Conservation (phyloP, 2,797 vertebrate species). For the Enteromius radiatus region DNA sequence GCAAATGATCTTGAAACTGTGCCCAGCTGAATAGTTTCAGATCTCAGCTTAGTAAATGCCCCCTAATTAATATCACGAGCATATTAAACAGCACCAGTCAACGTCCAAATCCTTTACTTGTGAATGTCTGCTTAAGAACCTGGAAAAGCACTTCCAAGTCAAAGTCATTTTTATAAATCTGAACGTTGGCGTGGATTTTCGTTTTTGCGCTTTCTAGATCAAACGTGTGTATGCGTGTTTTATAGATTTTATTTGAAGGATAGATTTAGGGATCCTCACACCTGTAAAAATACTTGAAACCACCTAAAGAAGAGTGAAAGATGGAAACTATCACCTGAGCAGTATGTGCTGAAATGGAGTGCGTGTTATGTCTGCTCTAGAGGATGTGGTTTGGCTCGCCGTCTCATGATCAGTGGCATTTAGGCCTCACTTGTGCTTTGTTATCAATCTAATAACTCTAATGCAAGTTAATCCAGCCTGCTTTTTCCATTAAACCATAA, state of each 20-base stretch:
- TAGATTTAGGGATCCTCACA: conserved; percentile 11
- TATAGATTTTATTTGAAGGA: conserved; percentile 3
- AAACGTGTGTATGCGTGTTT: background rate
- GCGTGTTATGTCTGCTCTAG: conserved; percentile 56
- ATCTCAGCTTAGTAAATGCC: background rate
- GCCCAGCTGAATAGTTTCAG: background rate
- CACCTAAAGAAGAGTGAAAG: conserved; percentile 61
- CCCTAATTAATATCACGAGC: background rate
- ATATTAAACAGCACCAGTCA: background rate
- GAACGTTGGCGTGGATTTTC: background rate
- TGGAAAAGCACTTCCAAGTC: background rate
- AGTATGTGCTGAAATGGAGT: conserved; percentile 30
- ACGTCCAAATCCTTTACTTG: background rate
- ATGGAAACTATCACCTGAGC: conserved; percentile 39
- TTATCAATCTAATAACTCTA: conserved; percentile 65
- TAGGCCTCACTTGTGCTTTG: conserved; percentile 47
- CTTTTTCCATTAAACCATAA: conserved; percentile 64
- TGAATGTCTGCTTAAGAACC: background rate
- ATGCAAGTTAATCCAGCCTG: conserved; percentile 61
- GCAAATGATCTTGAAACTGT: background rate
- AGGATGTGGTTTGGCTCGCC: conserved; percentile 45
- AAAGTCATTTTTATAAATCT: background rate
- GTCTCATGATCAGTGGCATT: conserved; percentile 18
- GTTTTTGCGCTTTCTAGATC: background rate
- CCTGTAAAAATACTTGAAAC: conserved; percentile 27